Percentiles rank a stretch among this genome's conserved stretches.
Evolutionary conservation across 2,888 invertebrate genomes (phyloP).

Genomic region (Nineta flava): DNA sequence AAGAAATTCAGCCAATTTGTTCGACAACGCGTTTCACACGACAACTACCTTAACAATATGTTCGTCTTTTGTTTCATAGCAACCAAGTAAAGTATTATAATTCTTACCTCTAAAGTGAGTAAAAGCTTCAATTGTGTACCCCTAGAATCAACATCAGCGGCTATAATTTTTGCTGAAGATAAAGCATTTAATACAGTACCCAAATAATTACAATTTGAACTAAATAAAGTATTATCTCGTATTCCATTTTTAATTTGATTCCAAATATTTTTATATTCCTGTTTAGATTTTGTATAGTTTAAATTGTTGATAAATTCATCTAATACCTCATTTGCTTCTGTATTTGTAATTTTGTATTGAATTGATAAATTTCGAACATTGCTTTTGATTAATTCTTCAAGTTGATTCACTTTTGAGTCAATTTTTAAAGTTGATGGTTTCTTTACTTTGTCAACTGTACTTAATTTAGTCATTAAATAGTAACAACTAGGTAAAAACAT

Average conservation of each 20-base stretch:
- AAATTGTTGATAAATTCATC: not conserved
- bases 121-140: slow-evolving; percentile 86
- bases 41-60: too few relatives aligned
- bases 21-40: too few relatives aligned
- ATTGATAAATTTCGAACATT: not conserved
- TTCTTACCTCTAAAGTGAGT: slow-evolving; percentile 48
- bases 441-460: not conserved
- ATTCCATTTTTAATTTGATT: slow-evolving; percentile 26
- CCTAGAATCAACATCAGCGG: slow-evolving; percentile 62
- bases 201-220: slow-evolving; percentile 27
- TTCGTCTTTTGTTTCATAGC: too few relatives aligned
- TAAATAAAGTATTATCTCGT: slow-evolving; percentile 22
- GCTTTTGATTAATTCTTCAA: not conserved
- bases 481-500: not conserved
- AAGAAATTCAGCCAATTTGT: too few relatives aligned
- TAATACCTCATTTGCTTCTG: not conserved
- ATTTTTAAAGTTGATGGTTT: not conserved
- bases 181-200: slow-evolving; percentile 51
- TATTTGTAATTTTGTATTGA: not conserved
- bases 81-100: not conserved
- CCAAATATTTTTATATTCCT: slow-evolving; percentile 18
- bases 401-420: not conserved
- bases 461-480: not conserved
- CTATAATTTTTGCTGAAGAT: slow-evolving; percentile 45
- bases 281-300: not conserved